Conservation (phyloP, 2,888 invertebrate species). For the Linyphia triangularis region DNA sequence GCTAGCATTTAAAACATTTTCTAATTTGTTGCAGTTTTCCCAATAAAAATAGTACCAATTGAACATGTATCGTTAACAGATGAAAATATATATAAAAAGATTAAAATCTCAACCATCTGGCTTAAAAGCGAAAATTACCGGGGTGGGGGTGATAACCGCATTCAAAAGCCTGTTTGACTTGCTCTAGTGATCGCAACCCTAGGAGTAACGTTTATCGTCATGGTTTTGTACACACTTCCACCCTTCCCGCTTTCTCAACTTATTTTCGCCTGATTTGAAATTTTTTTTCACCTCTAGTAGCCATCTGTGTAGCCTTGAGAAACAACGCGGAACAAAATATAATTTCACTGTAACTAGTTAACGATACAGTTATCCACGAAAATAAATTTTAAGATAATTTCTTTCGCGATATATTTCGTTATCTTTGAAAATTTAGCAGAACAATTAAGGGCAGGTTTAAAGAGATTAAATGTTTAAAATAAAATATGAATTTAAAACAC, state of each 20-base stretch:
- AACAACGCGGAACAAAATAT: slow-evolving; percentile 41
- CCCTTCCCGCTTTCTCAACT: slow-evolving; percentile 15
- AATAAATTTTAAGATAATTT: not conserved
- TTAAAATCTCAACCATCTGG: slow-evolving; percentile 20
- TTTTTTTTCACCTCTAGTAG: slow-evolving; percentile 39
- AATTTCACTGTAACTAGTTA: not conserved
- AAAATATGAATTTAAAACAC: not conserved
- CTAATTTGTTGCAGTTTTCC: too few relatives aligned
- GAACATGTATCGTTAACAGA: not conserved
- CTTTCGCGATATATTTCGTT: not conserved
- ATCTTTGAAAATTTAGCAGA: not conserved
- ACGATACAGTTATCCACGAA: not conserved
- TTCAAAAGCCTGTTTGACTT: slow-evolving; percentile 47
- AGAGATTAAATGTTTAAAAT: not conserved
- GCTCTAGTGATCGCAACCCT: slow-evolving; percentile 40
- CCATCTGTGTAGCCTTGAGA: slow-evolving; percentile 57
- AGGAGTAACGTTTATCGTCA: slow-evolving; percentile 31
- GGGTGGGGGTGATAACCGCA: not conserved
- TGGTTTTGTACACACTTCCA: slow-evolving; percentile 26
- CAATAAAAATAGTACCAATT: not conserved
- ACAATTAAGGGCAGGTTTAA: too few relatives aligned
- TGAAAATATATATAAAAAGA: not conserved
- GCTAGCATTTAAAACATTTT: too few relatives aligned
- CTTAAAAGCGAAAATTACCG: not conserved
- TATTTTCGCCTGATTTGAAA: slow-evolving; percentile 43